Conservation (phyloP, 2,113 vertebrate species). For the Bos indicus region DNA sequence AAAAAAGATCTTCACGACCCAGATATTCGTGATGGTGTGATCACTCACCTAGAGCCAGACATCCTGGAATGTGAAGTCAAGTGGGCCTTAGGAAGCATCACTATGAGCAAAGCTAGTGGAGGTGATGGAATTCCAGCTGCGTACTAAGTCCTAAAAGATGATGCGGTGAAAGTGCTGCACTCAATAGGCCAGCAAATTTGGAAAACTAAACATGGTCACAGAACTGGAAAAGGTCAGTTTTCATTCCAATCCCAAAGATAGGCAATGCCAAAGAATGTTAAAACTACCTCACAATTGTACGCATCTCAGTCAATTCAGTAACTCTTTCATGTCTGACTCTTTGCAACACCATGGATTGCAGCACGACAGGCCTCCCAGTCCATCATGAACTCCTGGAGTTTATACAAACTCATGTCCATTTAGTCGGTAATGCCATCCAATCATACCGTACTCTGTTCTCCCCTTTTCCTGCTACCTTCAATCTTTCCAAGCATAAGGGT, state of each 20-base stretch:
- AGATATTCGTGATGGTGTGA: neutral
- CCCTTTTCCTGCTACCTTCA: neutral
- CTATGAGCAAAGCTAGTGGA: neutral
- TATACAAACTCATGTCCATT: neutral
- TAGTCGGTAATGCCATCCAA: neutral
- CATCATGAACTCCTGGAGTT: neutral
- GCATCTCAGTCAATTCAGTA: neutral
- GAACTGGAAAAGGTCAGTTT: neutral
- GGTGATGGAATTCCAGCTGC: neutral
- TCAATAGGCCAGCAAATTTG: neutral
- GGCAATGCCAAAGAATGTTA: neutral
- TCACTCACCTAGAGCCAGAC: neutral
- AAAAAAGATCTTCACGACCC: neutral
- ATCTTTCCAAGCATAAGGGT: neutral
- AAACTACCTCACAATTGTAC: neutral
- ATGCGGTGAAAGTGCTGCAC: neutral
- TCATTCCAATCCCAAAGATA: neutral
- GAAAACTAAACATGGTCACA: neutral
- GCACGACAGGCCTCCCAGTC: neutral
- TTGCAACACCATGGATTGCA: neutral
- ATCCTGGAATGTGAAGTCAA: neutral
- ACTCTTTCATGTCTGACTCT: neutral
- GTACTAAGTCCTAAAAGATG: neutral
- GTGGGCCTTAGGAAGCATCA: neutral
- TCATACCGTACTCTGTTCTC: neutral